Evolutionary conservation across 2,888 invertebrate species (phyloP), one percentile per base, ranked within the genome.

Genomic region (Pimpla rufipes): DNA sequence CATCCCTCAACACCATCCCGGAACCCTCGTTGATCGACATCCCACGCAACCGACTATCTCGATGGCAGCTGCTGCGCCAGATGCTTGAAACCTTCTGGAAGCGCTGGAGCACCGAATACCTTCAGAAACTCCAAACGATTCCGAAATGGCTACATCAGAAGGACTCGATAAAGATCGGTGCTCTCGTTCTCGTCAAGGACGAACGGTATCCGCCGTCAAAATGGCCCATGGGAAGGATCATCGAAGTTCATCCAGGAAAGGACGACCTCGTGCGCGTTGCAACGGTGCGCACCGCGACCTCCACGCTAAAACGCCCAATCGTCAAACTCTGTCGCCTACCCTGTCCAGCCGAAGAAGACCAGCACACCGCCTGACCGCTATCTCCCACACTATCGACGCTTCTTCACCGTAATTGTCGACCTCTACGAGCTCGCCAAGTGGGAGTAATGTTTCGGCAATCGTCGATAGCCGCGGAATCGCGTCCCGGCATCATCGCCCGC

Each of bases 201-300:
- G 73, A 79, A 2, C 52, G 74, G 0, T 78, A 77, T 11, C 87
- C 83, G 4, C 83, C 85, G 0, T 42, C 83, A 37, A 83, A 84
- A 40, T 87, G 85, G 85, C 52, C 70, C 1, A 59, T 85, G 0
- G 87, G 84, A 0, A 77, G 85, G 0, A 64, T 85, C 7, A 40
- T 45, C 0, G 84, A 75, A 3, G 40, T 75, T 2, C 83, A 84
- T 37, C 81, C 80, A 0, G 85, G 85, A 0, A 45, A 50, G 0
- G 86, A 87, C 47, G 82, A 79, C 13, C 73, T 85, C 0, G 78
- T 85, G 0, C 76, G 85, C 29, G 86, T 87, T 0, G 85, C 75
- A 0, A 83, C 83, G 0, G 79, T 87, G 18, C 16, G 18, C 37
- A 64, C 64, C n/a, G n/a, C n/a, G n/a, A n/a, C n/a, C 75, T 75